These are phyloP conservation scores for Gryllus longicercus DNA, from an alignment of 2,888 invertebrate genomes.

Conservation along the genomic window DNA sequence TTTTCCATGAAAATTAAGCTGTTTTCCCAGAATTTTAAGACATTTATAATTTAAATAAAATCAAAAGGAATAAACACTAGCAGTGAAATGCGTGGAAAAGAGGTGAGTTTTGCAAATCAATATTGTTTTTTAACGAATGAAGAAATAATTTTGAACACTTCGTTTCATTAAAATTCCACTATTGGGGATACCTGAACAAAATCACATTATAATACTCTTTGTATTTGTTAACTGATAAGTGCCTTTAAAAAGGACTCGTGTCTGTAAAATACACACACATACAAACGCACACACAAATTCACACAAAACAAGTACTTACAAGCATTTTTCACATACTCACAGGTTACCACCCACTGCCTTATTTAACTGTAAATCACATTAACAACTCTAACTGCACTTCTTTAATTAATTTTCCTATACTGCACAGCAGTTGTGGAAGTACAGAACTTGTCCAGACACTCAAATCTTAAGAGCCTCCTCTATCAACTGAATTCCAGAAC, in stretches of 20 bases:
- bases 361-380: not conserved
- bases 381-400: conserved; percentile 4
- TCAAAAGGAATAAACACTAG: no score
- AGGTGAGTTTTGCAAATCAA: no score
- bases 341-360: conserved; percentile 10
- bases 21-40: no score
- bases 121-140: no score
- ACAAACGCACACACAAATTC: conserved; percentile 18
- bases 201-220: conserved; percentile 24
- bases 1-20: not conserved
- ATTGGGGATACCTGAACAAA: not conserved
- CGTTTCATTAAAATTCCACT: not conserved
- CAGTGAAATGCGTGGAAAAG: no score
- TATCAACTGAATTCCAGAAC: not conserved
- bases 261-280: not conserved
- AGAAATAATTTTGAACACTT: no score
- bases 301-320: conserved; percentile 26
- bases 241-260: conserved; percentile 24
- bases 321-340: conserved; percentile 19
- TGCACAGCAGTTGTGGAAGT: conserved; percentile 11
- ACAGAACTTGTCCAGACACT: conserved; percentile 7
- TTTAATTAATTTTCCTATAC: conserved; percentile 2
- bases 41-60: no score
- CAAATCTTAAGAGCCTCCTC: not conserved
- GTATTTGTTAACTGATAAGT: conserved; percentile 18